Percentiles rank a stretch among this genome's conserved stretches.
Conservation (phyloP, 2,113 vertebrate genomes). For the Rhineura floridana region DNA sequence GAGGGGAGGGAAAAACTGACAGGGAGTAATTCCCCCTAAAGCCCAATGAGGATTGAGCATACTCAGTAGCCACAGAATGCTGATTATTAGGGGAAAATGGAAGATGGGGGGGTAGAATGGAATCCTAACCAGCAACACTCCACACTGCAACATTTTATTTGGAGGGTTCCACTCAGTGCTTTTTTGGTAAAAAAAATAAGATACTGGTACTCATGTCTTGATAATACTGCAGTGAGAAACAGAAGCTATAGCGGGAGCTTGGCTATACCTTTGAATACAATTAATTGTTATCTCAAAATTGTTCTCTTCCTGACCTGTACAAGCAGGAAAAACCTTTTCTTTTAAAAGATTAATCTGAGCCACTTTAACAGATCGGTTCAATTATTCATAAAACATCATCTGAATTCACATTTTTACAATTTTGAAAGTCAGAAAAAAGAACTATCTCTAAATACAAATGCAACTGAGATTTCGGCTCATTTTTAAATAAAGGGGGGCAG, state of each 20-base stretch:
- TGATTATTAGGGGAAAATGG: no score
- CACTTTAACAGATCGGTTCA: slow-evolving; percentile 41
- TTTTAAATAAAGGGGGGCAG: not conserved
- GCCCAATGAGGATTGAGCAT: no score
- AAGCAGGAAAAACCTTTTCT: slow-evolving; percentile 53
- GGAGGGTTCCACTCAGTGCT: no score
- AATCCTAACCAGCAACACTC: not conserved
- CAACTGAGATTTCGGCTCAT: not conserved
- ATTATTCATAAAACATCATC: slow-evolving; percentile 48
- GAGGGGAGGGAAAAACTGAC: no score
- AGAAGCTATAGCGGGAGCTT: slow-evolving; percentile 33
- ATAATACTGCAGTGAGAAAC: slow-evolving; percentile 36
- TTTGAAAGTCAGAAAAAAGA: slow-evolving; percentile 48
- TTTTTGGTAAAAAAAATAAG: no score
- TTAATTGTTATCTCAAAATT: slow-evolving; percentile 37
- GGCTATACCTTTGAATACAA: slow-evolving; percentile 58
- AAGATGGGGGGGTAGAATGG: no score
- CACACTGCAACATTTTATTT: no score
- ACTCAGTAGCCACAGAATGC: no score
- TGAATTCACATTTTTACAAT: slow-evolving; percentile 51
- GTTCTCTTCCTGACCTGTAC: slow-evolving; percentile 6
- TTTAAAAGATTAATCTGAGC: slow-evolving; percentile 65
- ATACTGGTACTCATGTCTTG: no score
- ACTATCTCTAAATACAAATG: slow-evolving; percentile 34
- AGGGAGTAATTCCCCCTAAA: no score